Conservation (phyloP, 2,797 vertebrate species). For the Trematocara caparti region DNA sequence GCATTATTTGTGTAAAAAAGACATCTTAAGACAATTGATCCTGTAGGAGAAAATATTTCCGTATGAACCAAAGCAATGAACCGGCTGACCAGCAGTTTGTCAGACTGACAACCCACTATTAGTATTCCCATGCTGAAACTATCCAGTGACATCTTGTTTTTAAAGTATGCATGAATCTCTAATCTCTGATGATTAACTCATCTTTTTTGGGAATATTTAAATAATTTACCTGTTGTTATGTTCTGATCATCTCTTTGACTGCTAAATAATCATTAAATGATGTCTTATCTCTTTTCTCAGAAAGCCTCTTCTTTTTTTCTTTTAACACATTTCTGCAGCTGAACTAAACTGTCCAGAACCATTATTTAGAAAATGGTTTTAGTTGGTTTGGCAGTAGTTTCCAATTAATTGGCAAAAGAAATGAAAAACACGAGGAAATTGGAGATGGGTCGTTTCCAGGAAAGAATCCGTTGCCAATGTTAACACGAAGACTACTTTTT, state of each 20-base stretch:
- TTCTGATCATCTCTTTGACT: background rate
- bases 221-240: rapidly evolving
- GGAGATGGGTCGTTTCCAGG: background rate
- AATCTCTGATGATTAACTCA: rapidly evolving
- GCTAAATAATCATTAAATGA: background rate
- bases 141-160: background rate
- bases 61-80: background rate
- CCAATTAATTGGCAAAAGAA: background rate
- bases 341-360: background rate
- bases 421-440: background rate
- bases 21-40: background rate
- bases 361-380: background rate
- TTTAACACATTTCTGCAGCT: background rate
- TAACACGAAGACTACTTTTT: slow-evolving; percentile 1
- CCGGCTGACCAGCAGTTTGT: background rate
- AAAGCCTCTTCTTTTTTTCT: background rate
- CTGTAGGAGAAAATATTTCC: background rate
- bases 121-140: background rate
- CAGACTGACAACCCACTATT: background rate
- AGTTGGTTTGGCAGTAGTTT: background rate
- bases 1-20: background rate
- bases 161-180: background rate
- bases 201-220: background rate
- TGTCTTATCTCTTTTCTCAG: background rate
- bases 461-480: background rate